phyloP scores from a whole-genome alignment of 2,113 vertebrate genomes.

The Ctenodactylus gundi region DNA sequence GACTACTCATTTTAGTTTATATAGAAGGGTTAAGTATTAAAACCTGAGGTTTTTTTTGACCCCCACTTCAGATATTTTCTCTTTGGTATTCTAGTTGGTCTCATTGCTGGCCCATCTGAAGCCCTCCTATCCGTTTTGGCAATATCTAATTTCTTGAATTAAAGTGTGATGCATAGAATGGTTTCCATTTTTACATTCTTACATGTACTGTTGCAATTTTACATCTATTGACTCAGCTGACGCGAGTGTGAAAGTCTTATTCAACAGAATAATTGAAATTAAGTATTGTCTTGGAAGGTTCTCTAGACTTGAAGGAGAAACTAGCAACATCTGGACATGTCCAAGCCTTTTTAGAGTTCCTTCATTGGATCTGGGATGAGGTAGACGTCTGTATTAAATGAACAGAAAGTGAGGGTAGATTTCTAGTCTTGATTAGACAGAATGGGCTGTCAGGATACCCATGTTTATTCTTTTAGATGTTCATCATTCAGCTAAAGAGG shows the following conservation, averaged over 20 bases:
- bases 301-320: neutral
- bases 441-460: neutral
- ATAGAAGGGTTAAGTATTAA: constrained; percentile 43
- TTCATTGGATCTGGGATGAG: neutral
- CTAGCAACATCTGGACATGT: neutral
- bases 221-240: neutral
- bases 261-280: neutral
- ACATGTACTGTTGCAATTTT: neutral
- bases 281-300: neutral
- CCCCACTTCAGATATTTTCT: neutral
- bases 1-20: neutral
- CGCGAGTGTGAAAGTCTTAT: neutral
- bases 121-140: neutral
- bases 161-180: neutral
- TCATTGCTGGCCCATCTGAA: constrained; percentile 1
- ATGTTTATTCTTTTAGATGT: neutral
- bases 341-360: neutral
- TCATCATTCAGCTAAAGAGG: neutral
- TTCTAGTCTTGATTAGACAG: neutral
- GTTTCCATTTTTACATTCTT: neutral
- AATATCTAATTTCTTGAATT: constrained; percentile 18
- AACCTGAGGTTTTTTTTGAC: neutral
- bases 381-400: neutral
- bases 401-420: neutral
- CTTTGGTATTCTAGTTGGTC: neutral